These are phyloP conservation scores for Drosophila recens DNA, from an alignment of 2,888 invertebrate species.

Conservation along the genomic window DNA sequence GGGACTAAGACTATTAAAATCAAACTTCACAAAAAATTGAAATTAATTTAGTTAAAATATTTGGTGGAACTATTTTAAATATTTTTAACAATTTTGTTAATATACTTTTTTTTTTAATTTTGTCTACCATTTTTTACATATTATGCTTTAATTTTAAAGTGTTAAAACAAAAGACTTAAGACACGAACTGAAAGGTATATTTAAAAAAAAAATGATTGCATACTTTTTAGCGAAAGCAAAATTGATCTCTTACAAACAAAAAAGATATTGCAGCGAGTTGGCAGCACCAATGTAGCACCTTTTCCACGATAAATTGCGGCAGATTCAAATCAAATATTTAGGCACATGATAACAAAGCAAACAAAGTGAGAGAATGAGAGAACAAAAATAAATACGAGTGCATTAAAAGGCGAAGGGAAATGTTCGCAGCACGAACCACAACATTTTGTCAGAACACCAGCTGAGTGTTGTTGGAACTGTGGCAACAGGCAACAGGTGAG, in stretches of 20 bases:
- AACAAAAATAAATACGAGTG: slow-evolving; percentile 13
- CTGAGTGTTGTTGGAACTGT: slow-evolving; percentile 15
- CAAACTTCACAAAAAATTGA: too few species aligned
- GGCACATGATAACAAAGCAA: slow-evolving; percentile 15
- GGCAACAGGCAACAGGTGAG: slow-evolving; percentile 38
- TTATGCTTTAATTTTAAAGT: background rate
- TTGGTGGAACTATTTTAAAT: too few species aligned
- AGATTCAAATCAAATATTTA: slow-evolving; percentile 57
- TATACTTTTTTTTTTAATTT: background rate
- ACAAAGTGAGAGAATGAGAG: slow-evolving; percentile 27
- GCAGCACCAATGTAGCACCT: slow-evolving; percentile 25
- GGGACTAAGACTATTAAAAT: too few species aligned
- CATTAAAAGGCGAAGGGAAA: background rate
- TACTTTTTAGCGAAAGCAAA: slow-evolving; percentile 43
- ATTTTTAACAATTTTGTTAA: too few species aligned
- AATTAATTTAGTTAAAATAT: too few species aligned
- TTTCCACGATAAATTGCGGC: slow-evolving; percentile 16
- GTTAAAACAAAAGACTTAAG: slow-evolving; percentile 28
- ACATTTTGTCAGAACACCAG: slow-evolving; percentile 6
- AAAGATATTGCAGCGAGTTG: slow-evolving; percentile 18
- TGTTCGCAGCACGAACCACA: slow-evolving; percentile 8
- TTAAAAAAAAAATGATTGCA: slow-evolving; percentile 29
- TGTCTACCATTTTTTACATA: background rate
- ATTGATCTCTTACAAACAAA: background rate
- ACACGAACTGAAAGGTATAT: background rate